A percentile compares a stretch with the other conserved stretches of the same genome.
Evolutionary conservation across 2,888 invertebrate species (phyloP).

Genomic region (Chrysomela aeneicollis): DNA sequence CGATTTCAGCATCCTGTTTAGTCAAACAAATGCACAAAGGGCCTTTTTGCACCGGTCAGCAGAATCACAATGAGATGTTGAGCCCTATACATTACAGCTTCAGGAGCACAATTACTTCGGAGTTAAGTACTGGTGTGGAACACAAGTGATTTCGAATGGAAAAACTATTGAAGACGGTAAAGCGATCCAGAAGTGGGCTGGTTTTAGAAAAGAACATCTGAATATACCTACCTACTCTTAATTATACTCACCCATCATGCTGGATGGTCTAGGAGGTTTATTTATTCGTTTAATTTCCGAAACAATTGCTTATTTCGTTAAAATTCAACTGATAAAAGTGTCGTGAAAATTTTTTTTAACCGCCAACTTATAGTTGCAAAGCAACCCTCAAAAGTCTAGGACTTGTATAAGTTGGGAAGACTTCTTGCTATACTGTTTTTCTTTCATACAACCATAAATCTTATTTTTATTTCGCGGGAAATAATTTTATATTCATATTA

Average conservation of each 20-base stretch:
- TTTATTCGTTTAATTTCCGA: not conserved
- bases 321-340: not conserved
- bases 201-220: not conserved
- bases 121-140: conserved; percentile 44
- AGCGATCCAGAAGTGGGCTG: not conserved
- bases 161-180: conserved; percentile 12
- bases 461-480: too few species aligned
- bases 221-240: too few species aligned
- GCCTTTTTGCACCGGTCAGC: conserved; percentile 54
- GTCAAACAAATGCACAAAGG: conserved; percentile 51
- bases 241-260: too few species aligned
- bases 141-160: conserved; percentile 42
- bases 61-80: conserved; percentile 37
- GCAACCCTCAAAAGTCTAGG: too few species aligned
- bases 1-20: conserved; percentile 52
- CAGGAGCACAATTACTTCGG: conserved; percentile 37
- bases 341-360: too few species aligned
- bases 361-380: too few species aligned
- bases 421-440: too few species aligned
- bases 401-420: too few species aligned
- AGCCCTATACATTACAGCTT: conserved; percentile 43
- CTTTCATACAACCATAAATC: too few species aligned
- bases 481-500: too few species aligned
- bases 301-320: not conserved
- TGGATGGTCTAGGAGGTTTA: too few species aligned